phyloP scores from a whole-genome alignment of 2,888 invertebrate species.

The Listrodromus nycthemerus region DNA sequence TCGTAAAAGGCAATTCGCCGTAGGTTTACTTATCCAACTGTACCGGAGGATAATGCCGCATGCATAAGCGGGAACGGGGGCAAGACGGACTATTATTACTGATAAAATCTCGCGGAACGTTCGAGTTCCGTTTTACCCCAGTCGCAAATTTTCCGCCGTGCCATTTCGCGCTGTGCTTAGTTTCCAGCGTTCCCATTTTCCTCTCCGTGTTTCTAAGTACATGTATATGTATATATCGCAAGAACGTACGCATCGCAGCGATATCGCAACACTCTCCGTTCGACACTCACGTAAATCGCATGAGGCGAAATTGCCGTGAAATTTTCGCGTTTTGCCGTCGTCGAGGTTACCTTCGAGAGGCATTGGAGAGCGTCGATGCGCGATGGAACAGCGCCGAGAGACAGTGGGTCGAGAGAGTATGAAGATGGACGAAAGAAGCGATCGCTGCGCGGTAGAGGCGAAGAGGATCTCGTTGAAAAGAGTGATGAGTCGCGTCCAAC shows the following conservation, averaged over 20 bases:
- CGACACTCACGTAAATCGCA: conserved; percentile 51
- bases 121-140: too few species aligned
- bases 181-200: too few species aligned
- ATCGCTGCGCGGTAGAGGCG: conserved; percentile 21
- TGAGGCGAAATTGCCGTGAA: conserved; percentile 52
- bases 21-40: conserved; percentile 51
- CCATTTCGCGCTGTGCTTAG: too few species aligned
- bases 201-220: neutral
- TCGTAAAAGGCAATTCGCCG: conserved; percentile 67
- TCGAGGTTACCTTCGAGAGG: conserved; percentile 35
- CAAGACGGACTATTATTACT: too few species aligned
- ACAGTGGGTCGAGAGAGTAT: conserved; percentile 24
- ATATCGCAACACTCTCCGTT: conserved; percentile 16
- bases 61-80: too few species aligned
- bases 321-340: conserved; percentile 37
- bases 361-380: conserved; percentile 41
- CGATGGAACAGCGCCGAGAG: conserved; percentile 29
- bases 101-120: too few species aligned
- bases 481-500: conserved; percentile 40
- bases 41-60: neutral
- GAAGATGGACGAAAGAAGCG: conserved; percentile 37
- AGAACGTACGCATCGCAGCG: conserved; percentile 24
- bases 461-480: conserved; percentile 17
- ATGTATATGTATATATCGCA: neutral
- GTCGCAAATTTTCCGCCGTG: too few species aligned